These are phyloP conservation scores for Pontoporia blainvillei DNA, from an alignment of 2,113 vertebrate species.

Conservation along the genomic window DNA sequence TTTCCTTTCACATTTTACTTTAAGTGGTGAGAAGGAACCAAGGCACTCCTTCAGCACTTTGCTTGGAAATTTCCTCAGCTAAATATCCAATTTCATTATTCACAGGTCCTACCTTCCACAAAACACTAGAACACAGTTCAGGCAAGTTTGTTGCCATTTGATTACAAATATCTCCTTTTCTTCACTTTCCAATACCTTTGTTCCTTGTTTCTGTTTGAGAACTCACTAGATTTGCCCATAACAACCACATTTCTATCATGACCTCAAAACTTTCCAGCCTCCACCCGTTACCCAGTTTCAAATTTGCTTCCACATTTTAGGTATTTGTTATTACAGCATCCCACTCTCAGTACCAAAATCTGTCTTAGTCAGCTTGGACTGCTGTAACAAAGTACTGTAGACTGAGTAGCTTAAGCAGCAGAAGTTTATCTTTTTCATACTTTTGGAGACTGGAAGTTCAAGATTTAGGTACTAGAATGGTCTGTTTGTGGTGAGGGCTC, in stretches of 20 bases:
- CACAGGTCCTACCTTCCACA: not conserved
- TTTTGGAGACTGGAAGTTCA: not conserved
- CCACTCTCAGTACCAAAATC: not conserved
- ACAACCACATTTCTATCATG: not conserved
- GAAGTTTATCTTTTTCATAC: not conserved
- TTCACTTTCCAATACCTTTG: not conserved
- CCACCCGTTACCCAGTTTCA: not conserved
- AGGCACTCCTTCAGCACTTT: not conserved
- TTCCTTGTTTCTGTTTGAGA: not conserved
- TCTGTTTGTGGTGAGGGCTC: not conserved
- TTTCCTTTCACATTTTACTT: not conserved
- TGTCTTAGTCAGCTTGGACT: not conserved
- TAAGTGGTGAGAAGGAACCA: not conserved
- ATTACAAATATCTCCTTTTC: not conserved
- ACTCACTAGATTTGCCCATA: not conserved
- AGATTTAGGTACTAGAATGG: not conserved
- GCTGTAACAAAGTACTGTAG: not conserved
- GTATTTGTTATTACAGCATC: not conserved
- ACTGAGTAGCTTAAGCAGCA: not conserved
- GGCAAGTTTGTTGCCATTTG: not conserved
- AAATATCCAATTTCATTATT: not conserved
- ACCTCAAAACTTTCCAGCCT: not conserved
- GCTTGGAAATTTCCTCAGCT: not conserved
- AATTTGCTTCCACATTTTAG: not conserved
- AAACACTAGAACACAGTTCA: not conserved